Base-by-base conservation (phyloP, 2,888 invertebrate genomes). In the Phyllotreta striolata region DNA sequence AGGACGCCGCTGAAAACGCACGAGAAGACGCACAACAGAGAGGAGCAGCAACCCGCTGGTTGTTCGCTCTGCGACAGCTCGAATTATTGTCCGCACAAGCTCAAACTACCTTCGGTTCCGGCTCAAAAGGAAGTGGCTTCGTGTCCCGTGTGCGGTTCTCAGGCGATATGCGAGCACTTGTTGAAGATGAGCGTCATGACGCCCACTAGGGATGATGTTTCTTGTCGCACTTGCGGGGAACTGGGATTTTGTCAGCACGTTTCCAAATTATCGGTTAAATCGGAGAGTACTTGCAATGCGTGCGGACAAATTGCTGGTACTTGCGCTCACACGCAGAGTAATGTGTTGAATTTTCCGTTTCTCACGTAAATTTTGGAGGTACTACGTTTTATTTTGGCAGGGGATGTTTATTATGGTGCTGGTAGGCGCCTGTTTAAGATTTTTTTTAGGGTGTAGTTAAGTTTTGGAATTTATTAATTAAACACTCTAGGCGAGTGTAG, bases 1-100 rank as follows among this genome's bases (percentile, higher is more conserved):
- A 85, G 86, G 71, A 85, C 85, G 74, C 85, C 86, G 73, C 78
- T 87, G 70, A 85, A 84, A 49, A 80, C 87, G 44, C 87, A 88
- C 80, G 85, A 86, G 79, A 83, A 87, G 57, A 85, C 85, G 55
- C 87, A 87, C 78, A 85, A 85, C 0, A 86, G 86, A 0, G 86
- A 87, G 80, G 83, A 85, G 76, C n/a, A n/a, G n/a, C n/a, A n/a
- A n/a, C 86, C 87, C 51, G 84, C 86, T 79, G 82, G 84, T 54
- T 80, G 81, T 54, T 71, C 73, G 8, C 63, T 78, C 6, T 81
- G 80, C 57, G 73, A 74, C 8, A 37, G 37, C 37, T 13, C 37
- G 0, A 41, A 38, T 7, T 60, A 56, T 2, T 62, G 61, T 35
- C 38, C 57, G 3, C 60, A 61, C 38, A 37, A 59, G 8, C 60